phyloP scores from a whole-genome alignment of 2,888 invertebrate genomes.

The Chorisops tibialis region DNA sequence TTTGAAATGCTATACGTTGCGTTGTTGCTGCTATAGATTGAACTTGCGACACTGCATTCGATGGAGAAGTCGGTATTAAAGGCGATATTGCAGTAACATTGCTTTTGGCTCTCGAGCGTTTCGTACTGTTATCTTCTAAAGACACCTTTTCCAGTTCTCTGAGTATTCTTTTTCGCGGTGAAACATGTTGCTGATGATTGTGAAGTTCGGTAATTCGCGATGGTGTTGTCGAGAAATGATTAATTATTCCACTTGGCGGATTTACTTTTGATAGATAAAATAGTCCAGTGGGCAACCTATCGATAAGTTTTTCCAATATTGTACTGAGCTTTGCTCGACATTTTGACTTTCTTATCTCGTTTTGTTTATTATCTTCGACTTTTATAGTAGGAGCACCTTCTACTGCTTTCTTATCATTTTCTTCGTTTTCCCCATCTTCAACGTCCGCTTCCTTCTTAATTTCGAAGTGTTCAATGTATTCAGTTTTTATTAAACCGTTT shows the following conservation, averaged over 20 bases:
- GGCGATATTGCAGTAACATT: constrained; percentile 41
- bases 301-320: constrained; percentile 50
- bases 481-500: constrained; percentile 29
- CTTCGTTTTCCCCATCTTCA: constrained; percentile 18
- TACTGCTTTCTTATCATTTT: constrained; percentile 27
- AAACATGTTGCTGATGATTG: constrained; percentile 58
- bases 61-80: constrained; percentile 33
- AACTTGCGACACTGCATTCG: not conserved
- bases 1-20: constrained; percentile 7
- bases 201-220: constrained; percentile 46
- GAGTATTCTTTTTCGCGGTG: constrained; percentile 77
- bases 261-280: constrained; percentile 42
- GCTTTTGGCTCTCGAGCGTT: constrained; percentile 46
- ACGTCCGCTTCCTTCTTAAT: constrained; percentile 24
- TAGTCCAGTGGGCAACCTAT: constrained; percentile 45
- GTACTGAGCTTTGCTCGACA: constrained; percentile 47
- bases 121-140: constrained; percentile 30
- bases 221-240: constrained; percentile 43
- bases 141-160: constrained; percentile 77
- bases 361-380: constrained; percentile 15
- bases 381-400: not conserved
- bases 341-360: constrained; percentile 36
- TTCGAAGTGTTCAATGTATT: constrained; percentile 26
- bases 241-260: constrained; percentile 34
- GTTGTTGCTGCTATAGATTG: not conserved